Evolutionary conservation across 2,888 invertebrate species (phyloP).

Genomic region (Cheilosia scutellata): DNA sequence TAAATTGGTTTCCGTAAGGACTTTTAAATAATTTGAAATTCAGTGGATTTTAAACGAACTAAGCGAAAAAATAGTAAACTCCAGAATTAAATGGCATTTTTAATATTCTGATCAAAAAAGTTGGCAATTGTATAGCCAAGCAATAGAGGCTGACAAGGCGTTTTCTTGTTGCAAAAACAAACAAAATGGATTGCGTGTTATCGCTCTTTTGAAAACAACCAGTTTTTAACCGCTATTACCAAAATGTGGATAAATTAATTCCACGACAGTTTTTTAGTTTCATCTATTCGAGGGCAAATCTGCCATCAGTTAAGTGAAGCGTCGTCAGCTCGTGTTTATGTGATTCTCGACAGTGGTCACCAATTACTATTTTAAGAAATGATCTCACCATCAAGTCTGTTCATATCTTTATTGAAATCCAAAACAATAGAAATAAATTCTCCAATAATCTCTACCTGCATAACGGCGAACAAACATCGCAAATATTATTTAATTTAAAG

Average conservation of each 20-base stretch:
- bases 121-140: too few relatives aligned
- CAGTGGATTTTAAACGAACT: too few relatives aligned
- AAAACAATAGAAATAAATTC: conserved; percentile 46
- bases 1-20: too few relatives aligned
- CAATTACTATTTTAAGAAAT: conserved; percentile 50
- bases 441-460: conserved; percentile 36
- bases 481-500: conserved; percentile 46
- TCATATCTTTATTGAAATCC: conserved; percentile 6
- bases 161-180: too few relatives aligned
- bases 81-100: too few relatives aligned
- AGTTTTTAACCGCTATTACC: neutral
- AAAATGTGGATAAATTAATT: neutral
- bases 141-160: too few relatives aligned
- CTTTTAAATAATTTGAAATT: too few relatives aligned
- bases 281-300: neutral
- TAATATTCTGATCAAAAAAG: too few relatives aligned
- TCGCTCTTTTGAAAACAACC: neutral
- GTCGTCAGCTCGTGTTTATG: neutral
- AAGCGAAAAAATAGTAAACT: too few relatives aligned
- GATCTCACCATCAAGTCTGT: conserved; percentile 36
- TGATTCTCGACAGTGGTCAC: neutral
- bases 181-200: too few relatives aligned
- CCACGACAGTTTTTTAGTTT: too few relatives aligned
- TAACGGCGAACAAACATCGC: conserved; percentile 53
- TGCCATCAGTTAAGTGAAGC: neutral